Evolutionary conservation across 1,140 invertebrate genomes (phyloP).

Genomic region (Rhagoletis pomonella): DNA sequence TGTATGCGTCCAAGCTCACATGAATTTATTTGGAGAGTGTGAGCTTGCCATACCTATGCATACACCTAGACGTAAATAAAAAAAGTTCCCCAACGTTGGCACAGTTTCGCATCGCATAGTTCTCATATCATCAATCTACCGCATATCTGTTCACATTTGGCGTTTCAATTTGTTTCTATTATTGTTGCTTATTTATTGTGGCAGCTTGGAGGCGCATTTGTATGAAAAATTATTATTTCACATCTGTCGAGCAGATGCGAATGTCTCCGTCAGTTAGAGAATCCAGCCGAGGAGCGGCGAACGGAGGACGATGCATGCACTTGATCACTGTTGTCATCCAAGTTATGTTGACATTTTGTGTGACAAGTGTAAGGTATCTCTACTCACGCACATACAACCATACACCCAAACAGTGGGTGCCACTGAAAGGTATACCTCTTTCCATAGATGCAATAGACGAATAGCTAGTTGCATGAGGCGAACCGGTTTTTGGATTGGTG

Average conservation of each 20-base stretch:
- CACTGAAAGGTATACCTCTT: too few relatives aligned
- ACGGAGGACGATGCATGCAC: background rate
- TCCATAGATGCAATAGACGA: too few relatives aligned
- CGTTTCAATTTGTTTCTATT: constrained; percentile 24
- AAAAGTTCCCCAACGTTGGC: background rate
- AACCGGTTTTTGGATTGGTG: too few relatives aligned
- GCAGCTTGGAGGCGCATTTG: background rate
- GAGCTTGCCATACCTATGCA: too few relatives aligned
- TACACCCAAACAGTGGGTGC: too few relatives aligned
- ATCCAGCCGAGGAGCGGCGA: too few relatives aligned
- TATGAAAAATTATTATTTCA: background rate
- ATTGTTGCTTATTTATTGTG: constrained; percentile 26
- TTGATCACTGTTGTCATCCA: constrained; percentile 8
- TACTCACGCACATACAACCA: too few relatives aligned
- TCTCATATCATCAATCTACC: constrained; percentile 4
- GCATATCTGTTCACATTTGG: constrained; percentile 3
- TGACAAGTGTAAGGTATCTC: background rate
- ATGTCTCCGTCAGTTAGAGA: background rate
- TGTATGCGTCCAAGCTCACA: background rate
- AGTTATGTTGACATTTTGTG: background rate
- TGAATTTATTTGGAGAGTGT: too few relatives aligned
- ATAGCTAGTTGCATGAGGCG: too few relatives aligned
- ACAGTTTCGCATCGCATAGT: constrained; percentile 9
- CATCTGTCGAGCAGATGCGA: background rate
- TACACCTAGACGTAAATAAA: background rate